These are phyloP conservation scores for Invenusta paracnida DNA, from an alignment of 2,888 invertebrate genomes.

Conservation along the genomic window DNA sequence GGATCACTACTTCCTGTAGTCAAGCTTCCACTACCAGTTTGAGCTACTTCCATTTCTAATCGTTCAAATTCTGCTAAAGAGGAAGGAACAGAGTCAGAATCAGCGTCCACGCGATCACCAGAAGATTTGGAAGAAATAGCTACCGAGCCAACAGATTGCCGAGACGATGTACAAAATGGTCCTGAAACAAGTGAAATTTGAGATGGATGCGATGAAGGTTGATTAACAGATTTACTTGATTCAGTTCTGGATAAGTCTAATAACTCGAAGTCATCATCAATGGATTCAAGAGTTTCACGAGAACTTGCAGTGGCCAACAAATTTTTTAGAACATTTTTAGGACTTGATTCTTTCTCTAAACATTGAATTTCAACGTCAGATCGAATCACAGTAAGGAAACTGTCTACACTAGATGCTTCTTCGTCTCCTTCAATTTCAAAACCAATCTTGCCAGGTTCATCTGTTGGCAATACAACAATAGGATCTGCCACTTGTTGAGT, in stretches of 20 bases:
- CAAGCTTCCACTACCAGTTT: not conserved
- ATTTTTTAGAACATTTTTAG: not conserved
- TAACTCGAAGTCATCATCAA: not conserved
- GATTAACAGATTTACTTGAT: not conserved
- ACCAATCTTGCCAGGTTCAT: not conserved
- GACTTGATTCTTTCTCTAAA: not conserved
- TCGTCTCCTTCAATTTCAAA: not conserved
- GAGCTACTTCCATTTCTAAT: slow-evolving; percentile 28
- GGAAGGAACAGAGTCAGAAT: not conserved
- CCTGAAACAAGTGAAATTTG: not conserved
- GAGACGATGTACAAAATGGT: not conserved
- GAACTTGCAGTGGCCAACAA: not conserved
- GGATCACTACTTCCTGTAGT: not conserved
- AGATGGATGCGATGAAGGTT: too few relatives aligned
- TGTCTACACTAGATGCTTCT: not conserved
- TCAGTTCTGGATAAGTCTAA: not conserved
- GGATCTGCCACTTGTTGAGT: not conserved
- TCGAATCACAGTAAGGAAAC: not conserved
- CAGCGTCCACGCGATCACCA: not conserved
- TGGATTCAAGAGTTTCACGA: not conserved
- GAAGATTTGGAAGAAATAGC: not conserved
- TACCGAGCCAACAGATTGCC: not conserved
- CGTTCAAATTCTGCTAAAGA: slow-evolving; percentile 38
- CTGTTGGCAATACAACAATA: not conserved
- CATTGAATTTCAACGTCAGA: not conserved